Base-by-base conservation (phyloP, 2,888 invertebrate genomes). In the Lasioglossum leucozonium region DNA sequence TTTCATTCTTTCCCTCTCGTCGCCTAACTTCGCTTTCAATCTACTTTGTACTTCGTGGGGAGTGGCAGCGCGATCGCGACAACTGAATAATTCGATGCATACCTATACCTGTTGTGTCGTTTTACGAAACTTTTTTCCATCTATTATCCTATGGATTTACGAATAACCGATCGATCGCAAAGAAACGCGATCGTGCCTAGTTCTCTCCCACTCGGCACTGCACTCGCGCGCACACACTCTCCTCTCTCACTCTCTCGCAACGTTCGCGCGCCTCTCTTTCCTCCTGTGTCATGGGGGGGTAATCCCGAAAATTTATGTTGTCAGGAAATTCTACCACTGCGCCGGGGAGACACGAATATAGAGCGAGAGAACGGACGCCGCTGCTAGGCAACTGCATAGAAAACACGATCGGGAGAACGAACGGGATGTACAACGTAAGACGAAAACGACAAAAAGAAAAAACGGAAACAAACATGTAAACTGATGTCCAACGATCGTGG, bases 131-230 rank as follows among this genome's bases (percentile, higher is more conserved):
- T 62, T 62, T 62, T 62, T 5, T 30, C 16, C 16, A 6, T 30
- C 62, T 30, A 62, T 62, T 16, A 30, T 62, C 30, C 62, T 30
- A 30, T 30, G 8, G 30, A 30, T 62, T 30, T 16, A 34, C 44
- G 26, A 37, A 26, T 65, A 5, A 69, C 40, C 58, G 62, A 71
- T 80, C 73, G 73, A 44, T 37, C 44, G 67, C 55, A 44, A 58
- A 75, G 74, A 76, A 91, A 91, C 90, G 87, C 89, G 88, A 91
- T 84, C 91, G 91, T 89, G 88, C 80, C 87, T 88, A 81, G 40
- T 55, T 74, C 69, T 77, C 76, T 85, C 84, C 88, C 87, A 83
- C 82, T 85, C 84, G 75, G 81, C 83, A 82, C 79, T 80, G 79
- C 86, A 87, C 84, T 87, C 87, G 81, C 86, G 79, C 89, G 80